phyloP scores from a whole-genome alignment of 2,797 vertebrate genomes.

The Eulemur coronatus region DNA sequence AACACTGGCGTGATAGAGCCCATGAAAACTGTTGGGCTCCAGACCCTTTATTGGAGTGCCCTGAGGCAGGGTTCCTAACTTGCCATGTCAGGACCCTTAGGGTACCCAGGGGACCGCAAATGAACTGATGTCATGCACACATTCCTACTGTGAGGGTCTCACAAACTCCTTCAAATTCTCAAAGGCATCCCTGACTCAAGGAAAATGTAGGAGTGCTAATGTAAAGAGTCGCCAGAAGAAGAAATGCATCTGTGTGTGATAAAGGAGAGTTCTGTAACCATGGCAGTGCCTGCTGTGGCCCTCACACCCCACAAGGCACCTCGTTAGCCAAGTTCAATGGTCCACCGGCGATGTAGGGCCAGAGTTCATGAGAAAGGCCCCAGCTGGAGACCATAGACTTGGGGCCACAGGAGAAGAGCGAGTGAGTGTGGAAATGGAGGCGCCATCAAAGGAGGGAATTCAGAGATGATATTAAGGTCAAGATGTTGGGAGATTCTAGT shows the following conservation, averaged over 20 bases:
- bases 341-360: not conserved
- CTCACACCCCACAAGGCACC: not conserved
- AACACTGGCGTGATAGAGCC: not conserved
- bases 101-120: too few relatives aligned
- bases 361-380: not conserved
- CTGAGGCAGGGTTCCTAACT: not conserved
- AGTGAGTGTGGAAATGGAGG: not conserved
- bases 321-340: not conserved
- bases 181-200: not conserved
- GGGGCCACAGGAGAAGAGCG: not conserved
- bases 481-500: not conserved
- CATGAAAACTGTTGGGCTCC: fast-evolving
- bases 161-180: not conserved
- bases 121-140: too few relatives aligned
- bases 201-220: not conserved
- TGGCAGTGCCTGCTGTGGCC: fast-evolving
- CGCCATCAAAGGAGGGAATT: not conserved
- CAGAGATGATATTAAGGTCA: not conserved
- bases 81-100: too few relatives aligned
- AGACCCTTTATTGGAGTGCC: not conserved
- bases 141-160: not conserved
- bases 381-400: not conserved
- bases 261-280: not conserved
- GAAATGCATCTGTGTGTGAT: not conserved
- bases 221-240: not conserved